A percentile compares a stretch with the other conserved stretches of the same genome.
phyloP scores from a whole-genome alignment of 2,888 invertebrate species.

The Melinaea menophilus region DNA sequence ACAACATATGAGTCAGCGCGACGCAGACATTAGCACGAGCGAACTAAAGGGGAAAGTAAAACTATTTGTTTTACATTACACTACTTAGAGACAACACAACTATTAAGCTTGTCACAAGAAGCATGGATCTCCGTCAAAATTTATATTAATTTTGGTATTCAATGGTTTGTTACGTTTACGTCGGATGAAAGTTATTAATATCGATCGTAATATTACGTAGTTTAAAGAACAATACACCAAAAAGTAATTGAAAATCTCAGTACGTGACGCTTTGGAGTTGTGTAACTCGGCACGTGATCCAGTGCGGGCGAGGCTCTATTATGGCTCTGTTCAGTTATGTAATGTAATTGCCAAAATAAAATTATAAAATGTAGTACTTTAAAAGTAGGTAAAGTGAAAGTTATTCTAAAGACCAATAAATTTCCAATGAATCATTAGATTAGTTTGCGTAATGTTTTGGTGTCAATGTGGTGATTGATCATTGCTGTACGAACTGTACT shows the following conservation, averaged over 20 bases:
- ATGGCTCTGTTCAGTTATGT: constrained; percentile 56
- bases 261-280: constrained; percentile 63
- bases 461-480: constrained; percentile 2
- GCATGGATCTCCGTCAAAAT: constrained; percentile 36
- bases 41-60: constrained; percentile 74
- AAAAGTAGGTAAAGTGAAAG: constrained; percentile 66
- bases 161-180: constrained; percentile 53
- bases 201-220: constrained; percentile 53
- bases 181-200: constrained; percentile 66
- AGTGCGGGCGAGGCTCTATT: constrained; percentile 53
- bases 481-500: no score
- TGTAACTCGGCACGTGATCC: constrained; percentile 72
- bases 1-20: constrained; percentile 65
- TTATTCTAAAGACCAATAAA: constrained; percentile 33
- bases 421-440: constrained; percentile 14
- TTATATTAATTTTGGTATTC: constrained; percentile 51
- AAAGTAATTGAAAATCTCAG: constrained; percentile 57
- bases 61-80: constrained; percentile 70
- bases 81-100: constrained; percentile 15
- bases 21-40: constrained; percentile 68
- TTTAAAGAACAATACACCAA: constrained; percentile 50
- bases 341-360: constrained; percentile 72
- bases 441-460: constrained; percentile 14
- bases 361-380: constrained; percentile 46
- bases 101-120: constrained; percentile 7